Conservation (phyloP, 2,888 invertebrate genomes). For the Spicauda simplicius region DNA sequence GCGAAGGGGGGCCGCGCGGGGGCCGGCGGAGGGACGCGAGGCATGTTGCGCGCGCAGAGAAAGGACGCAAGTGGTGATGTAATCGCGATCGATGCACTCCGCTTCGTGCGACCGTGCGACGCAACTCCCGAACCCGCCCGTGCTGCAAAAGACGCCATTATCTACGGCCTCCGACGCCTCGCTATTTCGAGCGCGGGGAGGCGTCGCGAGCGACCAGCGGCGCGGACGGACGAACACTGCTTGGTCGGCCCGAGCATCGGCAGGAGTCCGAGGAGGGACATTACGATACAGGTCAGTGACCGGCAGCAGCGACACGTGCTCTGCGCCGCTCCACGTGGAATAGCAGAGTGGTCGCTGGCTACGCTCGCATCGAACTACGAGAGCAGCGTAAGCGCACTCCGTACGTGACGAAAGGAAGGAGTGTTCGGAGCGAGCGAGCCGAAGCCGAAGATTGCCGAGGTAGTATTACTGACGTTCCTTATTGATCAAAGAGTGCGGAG, state of each 20-base stretch:
- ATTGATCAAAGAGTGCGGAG: conserved; percentile 61
- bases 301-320: conserved; percentile 59
- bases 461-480: conserved; percentile 55
- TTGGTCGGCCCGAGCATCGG: conserved; percentile 19
- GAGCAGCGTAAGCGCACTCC: conserved; percentile 31
- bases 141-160: conserved; percentile 40
- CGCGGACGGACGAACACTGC: conserved; percentile 30
- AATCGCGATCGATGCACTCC: conserved; percentile 83
- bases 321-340: conserved; percentile 53
- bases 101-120: conserved; percentile 47
- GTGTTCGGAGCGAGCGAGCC: conserved; percentile 40
- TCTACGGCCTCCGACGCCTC: conserved; percentile 37
- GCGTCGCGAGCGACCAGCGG: conserved; percentile 31
- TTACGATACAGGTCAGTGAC: conserved; percentile 62
- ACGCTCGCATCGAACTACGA: conserved; percentile 43
- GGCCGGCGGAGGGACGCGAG: conserved; percentile 52
- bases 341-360: conserved; percentile 43
- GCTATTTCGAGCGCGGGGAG: conserved; percentile 32
- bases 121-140: conserved; percentile 53
- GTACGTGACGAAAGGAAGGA: conserved; percentile 23
- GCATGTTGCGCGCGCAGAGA: conserved; percentile 80
- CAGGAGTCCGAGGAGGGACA: conserved; percentile 35
- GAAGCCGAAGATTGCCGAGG: conserved; percentile 48
- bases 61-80: conserved; percentile 82
- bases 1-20: conserved; percentile 42